Base-by-base conservation (phyloP, 2,888 invertebrate genomes). In the Agapetus fuscipes region DNA sequence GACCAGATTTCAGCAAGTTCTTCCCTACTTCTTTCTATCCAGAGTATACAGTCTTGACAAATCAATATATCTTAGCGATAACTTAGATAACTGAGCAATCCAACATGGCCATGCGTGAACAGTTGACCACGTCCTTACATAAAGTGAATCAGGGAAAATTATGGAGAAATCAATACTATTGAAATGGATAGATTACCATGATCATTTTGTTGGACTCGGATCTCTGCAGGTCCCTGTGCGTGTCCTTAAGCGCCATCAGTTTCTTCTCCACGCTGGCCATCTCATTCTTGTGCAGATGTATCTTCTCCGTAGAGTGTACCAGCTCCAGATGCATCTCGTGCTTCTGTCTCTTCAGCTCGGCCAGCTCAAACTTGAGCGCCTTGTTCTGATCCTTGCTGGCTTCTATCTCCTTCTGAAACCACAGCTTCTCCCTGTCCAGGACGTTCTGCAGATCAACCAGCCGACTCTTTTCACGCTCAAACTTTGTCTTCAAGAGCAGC, bases 381-480 rank as follows among this genome's bases (percentile, higher is more conserved):
- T 60, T 63, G 25, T 60, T 60, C 2, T 64, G 63, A 7, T 59
- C 61, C 13, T 62, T 54, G 13, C 60, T 57, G 24, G 63, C 62
- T 12, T 55, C 52, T 11, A 65, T 47, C 43, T 62, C 61, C 20
- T 54, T 61, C 17, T 61, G 60, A 16, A 59, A 59, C 15, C 66
- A 66, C 45, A 54, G 53, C 1, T 62, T 60, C 45, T 59, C 58
- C 24, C 63, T 61, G 24, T 72, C 70, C 17, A 62, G 51, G 51
- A 55, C 54, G 1, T 64, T 60, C 32, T 61, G 65, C 34, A 66
- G 51, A 54, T 75, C 74, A 5, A 50, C 55, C n/a, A 53, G 52
- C 12, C 72, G 58, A 11, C 61, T 56, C 2, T 70, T 61, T 50
- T 75, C 75, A 17, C 63, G 57, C 29, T 74, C 73, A 49, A 72